Conservation (phyloP, 64 coral and sea anemone species). For the Orbicella faveolata region DNA sequence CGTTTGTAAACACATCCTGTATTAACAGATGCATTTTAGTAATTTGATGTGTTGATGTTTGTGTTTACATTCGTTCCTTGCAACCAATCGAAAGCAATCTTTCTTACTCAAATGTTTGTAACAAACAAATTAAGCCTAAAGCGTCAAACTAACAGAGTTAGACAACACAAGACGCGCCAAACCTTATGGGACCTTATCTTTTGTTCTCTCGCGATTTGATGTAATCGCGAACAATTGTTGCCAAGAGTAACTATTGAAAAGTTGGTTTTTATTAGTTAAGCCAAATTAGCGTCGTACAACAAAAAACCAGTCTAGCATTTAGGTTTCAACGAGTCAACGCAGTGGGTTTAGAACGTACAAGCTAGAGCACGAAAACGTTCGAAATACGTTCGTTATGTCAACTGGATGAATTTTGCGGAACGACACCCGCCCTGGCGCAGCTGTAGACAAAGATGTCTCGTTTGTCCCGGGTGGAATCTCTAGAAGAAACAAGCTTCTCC, state of each 20-base stretch:
- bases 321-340: background rate
- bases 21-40: background rate
- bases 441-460: background rate
- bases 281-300: background rate
- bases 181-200: background rate
- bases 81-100: background rate
- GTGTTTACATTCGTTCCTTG: background rate
- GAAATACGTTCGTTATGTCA: background rate
- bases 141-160: background rate
- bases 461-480: background rate
- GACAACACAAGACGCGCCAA: background rate
- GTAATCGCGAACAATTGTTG: background rate
- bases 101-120: background rate
- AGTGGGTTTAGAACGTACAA: background rate
- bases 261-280: conserved; percentile 6
- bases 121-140: background rate
- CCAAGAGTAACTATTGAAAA: conserved; percentile 5
- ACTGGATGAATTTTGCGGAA: background rate
- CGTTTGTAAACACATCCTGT: too few species aligned
- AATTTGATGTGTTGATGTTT: background rate
- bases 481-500: background rate
- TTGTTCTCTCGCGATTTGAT: background rate
- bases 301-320: background rate
- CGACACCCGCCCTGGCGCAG: background rate
- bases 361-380: background rate